These are phyloP conservation scores for Papilio xuthus DNA, from an alignment of 1,140 invertebrate genomes.

Conservation along the genomic window DNA sequence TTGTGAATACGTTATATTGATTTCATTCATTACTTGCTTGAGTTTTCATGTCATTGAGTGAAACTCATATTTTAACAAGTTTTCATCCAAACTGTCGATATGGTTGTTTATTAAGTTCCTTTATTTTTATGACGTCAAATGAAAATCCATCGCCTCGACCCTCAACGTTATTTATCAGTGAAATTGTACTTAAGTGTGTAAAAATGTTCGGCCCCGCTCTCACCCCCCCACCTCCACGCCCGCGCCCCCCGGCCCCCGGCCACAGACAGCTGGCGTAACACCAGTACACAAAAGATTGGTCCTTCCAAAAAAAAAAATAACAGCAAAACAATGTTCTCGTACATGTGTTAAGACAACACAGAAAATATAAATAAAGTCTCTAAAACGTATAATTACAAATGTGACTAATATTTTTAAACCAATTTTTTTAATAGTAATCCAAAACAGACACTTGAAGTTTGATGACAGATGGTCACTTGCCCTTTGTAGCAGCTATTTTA, in stretches of 20 bases:
- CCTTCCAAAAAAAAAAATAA: too few species aligned
- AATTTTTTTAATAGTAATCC: neutral
- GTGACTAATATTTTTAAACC: too few species aligned
- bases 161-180: neutral
- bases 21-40: neutral
- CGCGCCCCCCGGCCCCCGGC: neutral
- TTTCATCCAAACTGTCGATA: neutral
- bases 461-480: neutral
- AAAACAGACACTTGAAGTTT: too few species aligned
- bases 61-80: neutral
- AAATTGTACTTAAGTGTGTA: constrained; percentile 35
- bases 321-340: too few species aligned
- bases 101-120: neutral
- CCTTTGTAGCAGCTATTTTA: constrained; percentile 9
- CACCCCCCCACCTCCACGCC: neutral
- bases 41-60: neutral
- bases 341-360: too few species aligned
- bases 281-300: too few species aligned
- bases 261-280: too few species aligned
- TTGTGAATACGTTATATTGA: neutral
- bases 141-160: constrained; percentile 23
- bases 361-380: too few species aligned
- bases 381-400: too few species aligned
- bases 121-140: neutral
- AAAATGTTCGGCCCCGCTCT: neutral